Conservation (phyloP, 2,113 vertebrate genomes). For the Tetrao urogallus region DNA sequence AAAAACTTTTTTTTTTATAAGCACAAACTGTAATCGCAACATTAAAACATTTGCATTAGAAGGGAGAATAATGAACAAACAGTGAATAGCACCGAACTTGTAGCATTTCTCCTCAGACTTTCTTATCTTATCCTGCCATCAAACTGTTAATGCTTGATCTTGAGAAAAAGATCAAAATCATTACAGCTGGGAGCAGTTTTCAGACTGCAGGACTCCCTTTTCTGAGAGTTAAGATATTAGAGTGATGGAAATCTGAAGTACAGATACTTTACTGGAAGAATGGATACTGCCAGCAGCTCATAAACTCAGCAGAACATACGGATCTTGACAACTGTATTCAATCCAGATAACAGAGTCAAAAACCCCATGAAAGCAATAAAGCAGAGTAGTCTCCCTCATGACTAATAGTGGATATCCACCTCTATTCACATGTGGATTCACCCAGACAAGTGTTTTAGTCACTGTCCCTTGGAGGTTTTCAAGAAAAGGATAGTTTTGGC, state of each 20-base stretch:
- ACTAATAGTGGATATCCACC: neutral
- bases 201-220: neutral
- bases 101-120: neutral
- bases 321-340: neutral
- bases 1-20: neutral
- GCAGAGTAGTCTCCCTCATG: neutral
- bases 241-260: neutral
- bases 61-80: neutral
- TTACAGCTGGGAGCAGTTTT: neutral
- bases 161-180: neutral
- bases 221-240: neutral
- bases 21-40: neutral
- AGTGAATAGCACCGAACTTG: neutral
- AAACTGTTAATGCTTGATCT: neutral
- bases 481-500: too few species aligned
- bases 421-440: neutral
- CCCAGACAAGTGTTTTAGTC: too few species aligned
- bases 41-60: neutral
- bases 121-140: neutral
- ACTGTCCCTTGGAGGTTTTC: too few species aligned
- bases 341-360: neutral
- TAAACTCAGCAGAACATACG: neutral
- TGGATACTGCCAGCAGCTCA: slow-evolving; percentile 3
- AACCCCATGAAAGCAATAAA: neutral
- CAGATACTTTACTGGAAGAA: neutral